These are phyloP conservation scores for Etheostoma spectabile DNA, from an alignment of 2,113 vertebrate genomes.

Conservation along the genomic window DNA sequence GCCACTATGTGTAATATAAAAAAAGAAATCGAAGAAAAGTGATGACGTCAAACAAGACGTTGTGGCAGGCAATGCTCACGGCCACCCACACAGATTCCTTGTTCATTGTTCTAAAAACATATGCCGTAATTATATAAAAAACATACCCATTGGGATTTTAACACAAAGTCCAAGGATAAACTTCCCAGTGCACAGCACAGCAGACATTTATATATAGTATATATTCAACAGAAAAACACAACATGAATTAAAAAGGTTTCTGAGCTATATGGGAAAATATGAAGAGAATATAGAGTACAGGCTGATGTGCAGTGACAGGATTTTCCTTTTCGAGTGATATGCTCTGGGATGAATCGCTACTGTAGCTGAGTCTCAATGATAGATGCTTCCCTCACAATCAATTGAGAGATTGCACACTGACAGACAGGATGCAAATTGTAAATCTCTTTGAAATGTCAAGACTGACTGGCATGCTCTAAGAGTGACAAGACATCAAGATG, in stretches of 20 bases:
- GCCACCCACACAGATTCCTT: not conserved
- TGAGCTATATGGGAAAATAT: not conserved
- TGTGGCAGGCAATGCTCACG: not conserved
- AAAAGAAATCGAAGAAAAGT: too few relatives aligned
- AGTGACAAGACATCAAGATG: constrained; percentile 37
- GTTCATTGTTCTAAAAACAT: not conserved
- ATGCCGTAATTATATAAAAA: not conserved
- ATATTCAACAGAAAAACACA: not conserved
- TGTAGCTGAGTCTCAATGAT: constrained; percentile 47
- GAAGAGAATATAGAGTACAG: not conserved
- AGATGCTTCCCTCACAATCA: constrained; percentile 57
- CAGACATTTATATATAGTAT: not conserved
- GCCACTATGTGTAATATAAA: not conserved
- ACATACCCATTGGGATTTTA: too few relatives aligned
- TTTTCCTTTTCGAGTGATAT: constrained; percentile 30
- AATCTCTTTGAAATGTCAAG: constrained; percentile 69
- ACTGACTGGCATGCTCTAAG: constrained; percentile 30
- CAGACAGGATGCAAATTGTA: constrained; percentile 63
- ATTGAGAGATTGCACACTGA: constrained; percentile 54
- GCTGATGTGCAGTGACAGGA: not conserved
- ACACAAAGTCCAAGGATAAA: not conserved
- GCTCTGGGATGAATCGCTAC: constrained; percentile 33
- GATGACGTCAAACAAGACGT: not conserved
- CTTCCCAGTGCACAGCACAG: not conserved
- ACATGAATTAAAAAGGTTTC: not conserved